phyloP scores from a whole-genome alignment of 2,797 vertebrate species.

The Spondyliosoma cantharus region DNA sequence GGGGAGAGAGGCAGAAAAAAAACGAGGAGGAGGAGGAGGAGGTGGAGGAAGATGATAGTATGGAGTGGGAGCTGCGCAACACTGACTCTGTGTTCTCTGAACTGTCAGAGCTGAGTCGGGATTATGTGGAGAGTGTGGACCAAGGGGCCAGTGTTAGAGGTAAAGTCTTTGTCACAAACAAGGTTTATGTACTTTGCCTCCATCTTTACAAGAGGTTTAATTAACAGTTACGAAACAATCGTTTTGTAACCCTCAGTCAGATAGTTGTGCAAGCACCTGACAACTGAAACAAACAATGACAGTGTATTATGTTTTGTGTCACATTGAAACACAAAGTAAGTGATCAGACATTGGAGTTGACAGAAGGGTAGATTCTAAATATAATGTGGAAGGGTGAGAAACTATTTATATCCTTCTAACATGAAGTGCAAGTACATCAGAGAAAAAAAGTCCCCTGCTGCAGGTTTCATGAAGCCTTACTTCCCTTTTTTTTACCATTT shows the following conservation, averaged over 20 bases:
- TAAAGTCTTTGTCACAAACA: slow-evolving; percentile 36
- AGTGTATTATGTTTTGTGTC: neutral
- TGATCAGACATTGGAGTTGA: neutral
- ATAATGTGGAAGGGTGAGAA: slow-evolving; percentile 6
- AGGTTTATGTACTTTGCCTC: neutral
- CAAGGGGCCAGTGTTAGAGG: slow-evolving; percentile 83
- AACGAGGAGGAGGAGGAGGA: slow-evolving; percentile 52
- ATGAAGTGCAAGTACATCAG: slow-evolving; percentile 21
- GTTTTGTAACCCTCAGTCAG: neutral
- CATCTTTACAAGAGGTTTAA: neutral
- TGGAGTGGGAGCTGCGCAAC: slow-evolving; percentile 86
- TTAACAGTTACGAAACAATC: neutral
- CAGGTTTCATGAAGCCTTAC: slow-evolving; percentile 11
- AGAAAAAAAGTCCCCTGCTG: neutral
- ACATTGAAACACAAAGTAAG: slow-evolving; percentile 3
- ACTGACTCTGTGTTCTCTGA: slow-evolving; percentile 87
- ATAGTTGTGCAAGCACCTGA: no score
- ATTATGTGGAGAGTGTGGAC: slow-evolving; percentile 86
- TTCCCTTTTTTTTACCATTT: slow-evolving; percentile 27
- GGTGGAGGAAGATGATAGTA: slow-evolving; percentile 73
- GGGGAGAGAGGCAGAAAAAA: slow-evolving; percentile 28
- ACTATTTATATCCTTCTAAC: slow-evolving; percentile 15
- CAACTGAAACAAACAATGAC: neutral
- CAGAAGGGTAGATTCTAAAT: slow-evolving; percentile 18
- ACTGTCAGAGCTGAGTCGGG: slow-evolving; percentile 85